These are phyloP conservation scores for Limosa lapponica DNA, from an alignment of 2,797 vertebrate genomes.

Conservation along the genomic window DNA sequence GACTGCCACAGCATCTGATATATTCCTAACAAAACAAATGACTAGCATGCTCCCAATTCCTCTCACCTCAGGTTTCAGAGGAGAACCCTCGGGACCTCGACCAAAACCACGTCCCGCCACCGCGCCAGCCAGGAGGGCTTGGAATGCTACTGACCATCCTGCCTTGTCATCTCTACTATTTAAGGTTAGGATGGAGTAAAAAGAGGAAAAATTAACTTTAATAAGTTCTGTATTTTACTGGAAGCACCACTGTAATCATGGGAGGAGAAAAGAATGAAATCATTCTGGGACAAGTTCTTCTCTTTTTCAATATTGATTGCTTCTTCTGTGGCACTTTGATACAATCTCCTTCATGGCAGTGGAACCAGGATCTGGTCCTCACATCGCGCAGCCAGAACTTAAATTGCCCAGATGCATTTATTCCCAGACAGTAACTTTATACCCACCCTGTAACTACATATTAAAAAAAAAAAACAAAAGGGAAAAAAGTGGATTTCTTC, in stretches of 20 bases:
- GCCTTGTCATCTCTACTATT: conserved; percentile 59
- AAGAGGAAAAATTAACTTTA: conserved; percentile 9
- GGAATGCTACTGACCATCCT: conserved; percentile 68
- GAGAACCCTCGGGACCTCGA: not conserved
- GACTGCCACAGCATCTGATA: not conserved
- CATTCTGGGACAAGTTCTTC: not conserved
- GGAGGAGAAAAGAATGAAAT: conserved; percentile 10
- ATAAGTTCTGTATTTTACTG: not conserved
- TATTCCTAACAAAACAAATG: not conserved
- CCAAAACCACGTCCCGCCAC: not conserved
- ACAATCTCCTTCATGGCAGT: not conserved
- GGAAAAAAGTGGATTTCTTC: conserved; percentile 14
- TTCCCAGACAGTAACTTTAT: conserved; percentile 43
- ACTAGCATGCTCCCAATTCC: not conserved
- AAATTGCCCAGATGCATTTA: not conserved
- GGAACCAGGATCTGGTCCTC: not conserved
- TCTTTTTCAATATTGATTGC: not conserved
- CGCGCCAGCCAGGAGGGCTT: not conserved
- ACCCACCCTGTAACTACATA: not conserved
- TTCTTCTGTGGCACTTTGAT: not conserved
- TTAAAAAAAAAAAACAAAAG: not conserved
- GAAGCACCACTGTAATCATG: not conserved
- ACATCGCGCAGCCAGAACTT: conserved; percentile 26
- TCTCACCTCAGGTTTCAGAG: not conserved
- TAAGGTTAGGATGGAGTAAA: conserved; percentile 5